phyloP scores from a whole-genome alignment of 1,140 invertebrate genomes.

The Hylyphantes graminicola region DNA sequence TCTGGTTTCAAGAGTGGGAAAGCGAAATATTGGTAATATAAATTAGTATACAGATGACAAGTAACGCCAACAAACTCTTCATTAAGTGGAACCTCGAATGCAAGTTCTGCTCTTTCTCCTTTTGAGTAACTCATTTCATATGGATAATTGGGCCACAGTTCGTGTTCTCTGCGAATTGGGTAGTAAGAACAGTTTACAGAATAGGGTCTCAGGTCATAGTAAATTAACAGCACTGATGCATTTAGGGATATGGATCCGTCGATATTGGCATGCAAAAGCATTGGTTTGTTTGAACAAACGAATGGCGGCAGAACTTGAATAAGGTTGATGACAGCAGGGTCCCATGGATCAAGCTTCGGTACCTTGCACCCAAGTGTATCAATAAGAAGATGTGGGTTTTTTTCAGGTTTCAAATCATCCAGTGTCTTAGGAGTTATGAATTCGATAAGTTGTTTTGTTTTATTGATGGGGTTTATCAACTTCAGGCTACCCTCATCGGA shows the following conservation, averaged over 20 bases:
- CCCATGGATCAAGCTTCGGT: slow-evolving; percentile 79
- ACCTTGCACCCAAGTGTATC: slow-evolving; percentile 82
- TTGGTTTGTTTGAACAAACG: slow-evolving; percentile 70
- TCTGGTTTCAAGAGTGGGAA: slow-evolving; percentile 24
- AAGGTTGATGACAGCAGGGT: slow-evolving; percentile 75
- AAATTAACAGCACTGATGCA: slow-evolving; percentile 4
- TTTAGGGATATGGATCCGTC: slow-evolving; percentile 35
- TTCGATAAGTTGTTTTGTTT: too few relatives aligned
- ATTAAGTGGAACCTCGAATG: slow-evolving; percentile 26
- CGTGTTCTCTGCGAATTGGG: neutral
- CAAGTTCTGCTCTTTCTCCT: neutral
- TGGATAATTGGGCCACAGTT: neutral
- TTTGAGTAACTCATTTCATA: slow-evolving; percentile 34
- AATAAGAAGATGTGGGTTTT: slow-evolving; percentile 69
- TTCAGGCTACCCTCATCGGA: too few relatives aligned
- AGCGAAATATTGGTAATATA: slow-evolving; percentile 34
- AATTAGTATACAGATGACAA: slow-evolving; percentile 1
- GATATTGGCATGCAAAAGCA: slow-evolving; percentile 64
- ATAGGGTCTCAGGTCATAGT: neutral
- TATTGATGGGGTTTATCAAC: too few relatives aligned
- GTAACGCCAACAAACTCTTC: slow-evolving; percentile 28
- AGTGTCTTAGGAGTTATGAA: neutral
- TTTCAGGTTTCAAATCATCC: neutral
- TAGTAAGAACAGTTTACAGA: slow-evolving; percentile 12
- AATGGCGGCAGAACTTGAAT: slow-evolving; percentile 73